Evolutionary conservation across 2,888 invertebrate genomes (phyloP), one percentile per base, ranked within the genome.

Genomic region (Drosophila meridionalis): DNA sequence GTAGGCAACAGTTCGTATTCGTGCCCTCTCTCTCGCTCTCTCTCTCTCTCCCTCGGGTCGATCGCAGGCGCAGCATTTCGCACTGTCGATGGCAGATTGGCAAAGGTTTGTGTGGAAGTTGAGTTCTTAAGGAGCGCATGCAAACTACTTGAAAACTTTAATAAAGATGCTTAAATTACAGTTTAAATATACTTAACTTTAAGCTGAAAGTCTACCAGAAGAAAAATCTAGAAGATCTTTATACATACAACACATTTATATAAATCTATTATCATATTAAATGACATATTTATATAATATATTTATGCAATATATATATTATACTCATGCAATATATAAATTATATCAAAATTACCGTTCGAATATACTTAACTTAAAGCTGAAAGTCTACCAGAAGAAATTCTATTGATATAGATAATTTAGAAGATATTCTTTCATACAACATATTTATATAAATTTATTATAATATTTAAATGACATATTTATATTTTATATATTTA

Each of bases 51-150:
- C 8, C 7, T 40, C 2, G 14, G 14, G 42, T 76, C 55, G 45
- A 71, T 61, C 52, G 58, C 26, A 83, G 83, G 81, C 76, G 78
- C 64, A 79, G 77, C 75, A 81, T 87, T 83, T 85, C 78, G 72
- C 83, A 79, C 83, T 59, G 64, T 83, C 71, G 71, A 76, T 67
- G 71, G 63, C 61, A 67, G 82, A 73, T 78, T 78, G 77, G 48
- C 43, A 26, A 56, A 32, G 52, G 50, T 34, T 52, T 64, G 38
- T 12, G 28, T 42, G 55, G 47, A 65, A 47, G 38, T 67, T 66
- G 36, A 75, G 61, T 61, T 58, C 60, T 55, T 75, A 36, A 48
- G 53, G 28, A 47, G 53, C 66, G 47, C 76, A 76, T 67, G 66
- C 58, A 56, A 75, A 67, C 60, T 47, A 47, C 64, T 69, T 57